These are phyloP conservation scores for Fulmarus glacialis DNA, from an alignment of 2,113 vertebrate species.

Conservation along the genomic window DNA sequence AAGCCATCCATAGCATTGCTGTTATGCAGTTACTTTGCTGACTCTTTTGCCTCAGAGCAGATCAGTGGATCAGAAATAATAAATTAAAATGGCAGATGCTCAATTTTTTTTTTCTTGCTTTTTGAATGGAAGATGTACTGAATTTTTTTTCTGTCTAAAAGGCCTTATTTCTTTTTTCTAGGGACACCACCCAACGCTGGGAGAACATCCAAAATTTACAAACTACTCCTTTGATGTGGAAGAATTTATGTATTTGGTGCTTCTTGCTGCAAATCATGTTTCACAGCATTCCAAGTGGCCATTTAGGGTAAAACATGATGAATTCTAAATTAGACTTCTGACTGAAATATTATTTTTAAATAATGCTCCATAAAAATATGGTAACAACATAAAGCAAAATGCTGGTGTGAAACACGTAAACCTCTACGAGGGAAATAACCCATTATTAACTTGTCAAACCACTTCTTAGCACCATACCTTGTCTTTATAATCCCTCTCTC, in stretches of 20 bases:
- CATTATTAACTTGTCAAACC: background rate
- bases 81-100: constrained; percentile 13
- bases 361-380: background rate
- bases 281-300: constrained; percentile 87
- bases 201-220: constrained; percentile 96
- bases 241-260: constrained; percentile 92
- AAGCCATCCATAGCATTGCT: background rate
- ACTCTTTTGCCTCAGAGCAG: background rate
- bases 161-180: constrained; percentile 61
- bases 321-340: constrained; percentile 76
- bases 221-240: constrained; percentile 94
- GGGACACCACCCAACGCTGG: constrained; percentile 97
- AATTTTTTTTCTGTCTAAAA: background rate
- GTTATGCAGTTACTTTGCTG: background rate
- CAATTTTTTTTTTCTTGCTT: background rate
- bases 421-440: background rate
- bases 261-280: constrained; percentile 86
- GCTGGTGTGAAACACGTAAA: background rate
- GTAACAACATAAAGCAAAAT: background rate
- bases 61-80: constrained; percentile 30
- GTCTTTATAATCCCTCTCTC: background rate
- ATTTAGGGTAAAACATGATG: constrained; percentile 78
- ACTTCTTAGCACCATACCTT: background rate
- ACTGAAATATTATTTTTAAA: background rate
- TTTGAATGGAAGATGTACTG: background rate